These are phyloP conservation scores for Lagodon rhomboides DNA, from an alignment of 2,797 vertebrate species.

Conservation along the genomic window DNA sequence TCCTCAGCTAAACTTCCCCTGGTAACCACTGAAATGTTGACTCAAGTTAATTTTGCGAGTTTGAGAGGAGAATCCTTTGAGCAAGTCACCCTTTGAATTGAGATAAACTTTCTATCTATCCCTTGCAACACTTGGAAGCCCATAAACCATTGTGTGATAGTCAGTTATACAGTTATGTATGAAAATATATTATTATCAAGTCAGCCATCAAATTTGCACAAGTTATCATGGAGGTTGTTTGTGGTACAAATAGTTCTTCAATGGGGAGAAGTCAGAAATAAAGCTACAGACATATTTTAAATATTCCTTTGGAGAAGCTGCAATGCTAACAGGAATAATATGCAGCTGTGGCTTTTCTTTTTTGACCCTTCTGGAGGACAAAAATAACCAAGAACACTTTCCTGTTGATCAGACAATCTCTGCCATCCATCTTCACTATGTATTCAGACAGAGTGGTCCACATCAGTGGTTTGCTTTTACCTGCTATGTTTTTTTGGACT, in stretches of 20 bases:
- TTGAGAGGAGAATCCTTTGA: too few relatives aligned
- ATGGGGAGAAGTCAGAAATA: neutral
- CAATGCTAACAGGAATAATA: neutral
- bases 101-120: too few relatives aligned
- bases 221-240: too few relatives aligned
- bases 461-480: constrained; percentile 7
- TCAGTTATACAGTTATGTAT: too few relatives aligned
- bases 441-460: constrained; percentile 31
- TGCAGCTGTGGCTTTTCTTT: neutral
- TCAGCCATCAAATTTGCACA: too few relatives aligned
- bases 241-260: neutral
- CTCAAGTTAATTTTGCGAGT: too few relatives aligned
- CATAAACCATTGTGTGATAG: too few relatives aligned
- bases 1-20: too few relatives aligned
- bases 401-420: neutral
- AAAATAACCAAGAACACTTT: constrained; percentile 41
- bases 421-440: constrained; percentile 17
- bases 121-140: too few relatives aligned
- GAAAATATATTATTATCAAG: too few relatives aligned
- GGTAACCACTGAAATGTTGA: too few relatives aligned
- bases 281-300: neutral
- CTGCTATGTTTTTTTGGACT: constrained; percentile 33
- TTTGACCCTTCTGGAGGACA: neutral
- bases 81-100: too few relatives aligned
- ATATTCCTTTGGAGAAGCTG: neutral